Evolutionary conservation across 1,140 invertebrate species (phyloP).

Genomic region (Goniozus legneri): DNA sequence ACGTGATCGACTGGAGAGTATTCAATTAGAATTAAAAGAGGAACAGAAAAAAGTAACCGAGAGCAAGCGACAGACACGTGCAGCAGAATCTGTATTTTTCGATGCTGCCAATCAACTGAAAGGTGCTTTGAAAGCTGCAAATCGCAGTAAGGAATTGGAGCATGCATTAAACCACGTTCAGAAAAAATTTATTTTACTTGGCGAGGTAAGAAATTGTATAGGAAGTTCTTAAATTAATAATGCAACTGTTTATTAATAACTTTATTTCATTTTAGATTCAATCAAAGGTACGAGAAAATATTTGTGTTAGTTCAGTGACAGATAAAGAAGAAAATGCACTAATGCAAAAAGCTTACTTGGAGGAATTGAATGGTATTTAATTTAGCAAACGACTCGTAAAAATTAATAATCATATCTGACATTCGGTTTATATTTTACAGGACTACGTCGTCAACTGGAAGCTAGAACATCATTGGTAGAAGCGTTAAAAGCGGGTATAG

Average conservation of each 20-base stretch:
- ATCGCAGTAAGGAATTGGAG: conserved; percentile 54
- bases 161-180: conserved; percentile 54
- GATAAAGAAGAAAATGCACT: conserved; percentile 39
- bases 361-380: conserved; percentile 44
- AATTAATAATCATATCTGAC: not conserved
- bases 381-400: too few species aligned
- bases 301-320: conserved; percentile 32
- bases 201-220: conserved; percentile 54
- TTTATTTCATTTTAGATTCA: conserved; percentile 31
- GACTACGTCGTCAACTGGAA: conserved; percentile 47
- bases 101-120: conserved; percentile 57
- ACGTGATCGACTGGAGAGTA: conserved; percentile 33
- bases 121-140: conserved; percentile 53
- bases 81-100: conserved; percentile 52
- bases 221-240: too few species aligned
- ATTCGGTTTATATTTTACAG: conserved; percentile 21
- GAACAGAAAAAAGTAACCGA: conserved; percentile 53
- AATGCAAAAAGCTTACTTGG: conserved; percentile 42
- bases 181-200: conserved; percentile 54
- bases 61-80: conserved; percentile 48
- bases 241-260: not conserved
- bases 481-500: conserved; percentile 40
- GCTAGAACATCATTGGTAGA: conserved; percentile 46
- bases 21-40: conserved; percentile 51
- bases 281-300: conserved; percentile 40